Conservation (phyloP, 2,797 vertebrate genomes). For the Oreortyx pictus region DNA sequence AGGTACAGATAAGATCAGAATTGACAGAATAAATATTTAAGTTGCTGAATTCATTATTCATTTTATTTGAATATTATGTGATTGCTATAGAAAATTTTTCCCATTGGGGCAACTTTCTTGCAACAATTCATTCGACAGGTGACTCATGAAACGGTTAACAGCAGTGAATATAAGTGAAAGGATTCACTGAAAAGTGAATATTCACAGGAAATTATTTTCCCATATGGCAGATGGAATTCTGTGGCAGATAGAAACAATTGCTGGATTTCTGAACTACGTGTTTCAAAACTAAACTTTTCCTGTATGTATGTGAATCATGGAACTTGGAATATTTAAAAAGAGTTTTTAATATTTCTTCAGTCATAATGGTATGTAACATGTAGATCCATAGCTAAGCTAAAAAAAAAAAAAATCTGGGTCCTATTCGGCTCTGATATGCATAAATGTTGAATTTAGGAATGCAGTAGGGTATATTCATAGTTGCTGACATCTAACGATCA, state of each 20-base stretch:
- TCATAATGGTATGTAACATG: background rate
- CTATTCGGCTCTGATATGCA: background rate
- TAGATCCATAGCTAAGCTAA: background rate
- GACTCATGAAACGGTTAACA: background rate
- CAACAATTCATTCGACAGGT: background rate
- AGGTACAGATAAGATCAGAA: background rate
- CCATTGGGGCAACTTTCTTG: constrained; percentile 15
- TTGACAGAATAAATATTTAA: constrained; percentile 58
- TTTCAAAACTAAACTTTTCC: background rate
- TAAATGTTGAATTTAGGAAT: background rate
- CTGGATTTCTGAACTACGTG: background rate
- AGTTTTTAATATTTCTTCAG: background rate
- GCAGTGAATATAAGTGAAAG: background rate
- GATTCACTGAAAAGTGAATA: constrained; percentile 3
- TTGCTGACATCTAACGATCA: background rate
- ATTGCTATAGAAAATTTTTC: constrained; percentile 51
- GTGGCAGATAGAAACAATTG: background rate
- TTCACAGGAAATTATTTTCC: constrained; percentile 32
- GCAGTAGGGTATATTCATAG: background rate
- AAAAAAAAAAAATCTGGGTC: background rate
- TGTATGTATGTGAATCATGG: background rate
- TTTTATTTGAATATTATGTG: constrained; percentile 55
- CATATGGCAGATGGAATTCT: constrained; percentile 3
- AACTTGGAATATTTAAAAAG: background rate
- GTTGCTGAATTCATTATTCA: constrained; percentile 44